These are phyloP conservation scores for Drosophila trapezifrons DNA, from an alignment of 1,140 invertebrate genomes.

Conservation along the genomic window DNA sequence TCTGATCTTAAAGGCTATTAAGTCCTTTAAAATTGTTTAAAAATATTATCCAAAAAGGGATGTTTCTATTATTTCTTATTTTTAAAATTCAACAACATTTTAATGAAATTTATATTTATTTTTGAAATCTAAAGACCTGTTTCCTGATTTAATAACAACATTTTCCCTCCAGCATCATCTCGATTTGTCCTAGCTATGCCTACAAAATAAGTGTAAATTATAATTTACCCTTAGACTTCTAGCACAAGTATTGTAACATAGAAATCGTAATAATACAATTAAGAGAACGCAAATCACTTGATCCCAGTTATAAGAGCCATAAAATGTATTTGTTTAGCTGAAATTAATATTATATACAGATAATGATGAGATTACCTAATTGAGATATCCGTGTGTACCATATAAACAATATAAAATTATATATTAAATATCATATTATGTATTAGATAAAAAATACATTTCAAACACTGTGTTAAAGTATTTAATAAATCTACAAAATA, in stretches of 20 bases:
- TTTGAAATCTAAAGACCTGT: not conserved
- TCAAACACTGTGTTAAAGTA: constrained; percentile 83
- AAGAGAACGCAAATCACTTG: constrained; percentile 17
- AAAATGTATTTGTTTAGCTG: constrained; percentile 69
- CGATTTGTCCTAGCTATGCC: constrained; percentile 23
- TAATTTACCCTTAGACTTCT: constrained; percentile 39
- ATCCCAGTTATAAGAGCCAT: constrained; percentile 63
- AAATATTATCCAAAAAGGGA: not conserved
- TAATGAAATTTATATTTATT: constrained; percentile 4
- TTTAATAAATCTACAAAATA: constrained; percentile 73
- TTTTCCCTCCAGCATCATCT: constrained; percentile 5
- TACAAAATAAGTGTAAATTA: constrained; percentile 58
- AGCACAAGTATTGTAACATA: constrained; percentile 76
- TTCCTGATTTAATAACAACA: constrained; percentile 1
- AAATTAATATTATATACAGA: constrained; percentile 59
- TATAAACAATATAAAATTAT: constrained; percentile 52
- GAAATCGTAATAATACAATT: constrained; percentile 17
- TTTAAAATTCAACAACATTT: constrained; percentile 4
- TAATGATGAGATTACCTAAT: constrained; percentile 58
- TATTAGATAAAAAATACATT: constrained; percentile 76
- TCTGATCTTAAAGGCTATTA: not conserved
- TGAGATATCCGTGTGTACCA: constrained; percentile 59
- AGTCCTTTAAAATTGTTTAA: not conserved
- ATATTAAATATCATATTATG: constrained; percentile 68
- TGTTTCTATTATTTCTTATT: not conserved